Conservation (phyloP, 1,140 invertebrate genomes). For the Rhopalosiphum padi region DNA sequence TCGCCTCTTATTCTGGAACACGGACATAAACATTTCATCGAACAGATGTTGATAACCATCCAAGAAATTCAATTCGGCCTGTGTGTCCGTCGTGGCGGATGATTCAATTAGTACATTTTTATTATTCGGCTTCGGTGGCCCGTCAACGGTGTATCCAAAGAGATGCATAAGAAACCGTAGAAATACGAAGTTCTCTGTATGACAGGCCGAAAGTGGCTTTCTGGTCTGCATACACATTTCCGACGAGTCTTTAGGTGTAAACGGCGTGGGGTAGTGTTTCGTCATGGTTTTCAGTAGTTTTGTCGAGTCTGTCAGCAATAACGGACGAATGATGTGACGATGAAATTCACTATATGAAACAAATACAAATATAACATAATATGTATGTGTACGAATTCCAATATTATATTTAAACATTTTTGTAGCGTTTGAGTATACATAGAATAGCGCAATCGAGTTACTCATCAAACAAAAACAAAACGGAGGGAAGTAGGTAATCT, state of each 20-base stretch:
- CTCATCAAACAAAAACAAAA: neutral
- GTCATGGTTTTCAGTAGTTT: neutral
- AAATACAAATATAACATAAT: too few species aligned
- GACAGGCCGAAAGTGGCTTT: constrained; percentile 65
- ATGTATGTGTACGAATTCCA: too few species aligned
- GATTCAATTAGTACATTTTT: constrained; percentile 25
- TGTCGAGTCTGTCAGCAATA: neutral
- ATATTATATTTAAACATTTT: too few species aligned
- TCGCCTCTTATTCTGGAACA: constrained; percentile 55
- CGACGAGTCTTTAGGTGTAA: constrained; percentile 67
- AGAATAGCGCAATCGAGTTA: neutral
- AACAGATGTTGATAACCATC: constrained; percentile 58
- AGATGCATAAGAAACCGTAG: constrained; percentile 67
- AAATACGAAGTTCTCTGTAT: constrained; percentile 68
- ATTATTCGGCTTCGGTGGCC: neutral
- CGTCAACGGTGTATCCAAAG: constrained; percentile 67
- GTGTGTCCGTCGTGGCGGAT: neutral
- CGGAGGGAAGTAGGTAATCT: neutral
- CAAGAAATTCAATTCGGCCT: constrained; percentile 46
- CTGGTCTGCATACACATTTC: constrained; percentile 64
- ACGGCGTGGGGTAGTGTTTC: constrained; percentile 28
- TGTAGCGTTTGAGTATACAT: neutral
- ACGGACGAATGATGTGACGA: neutral
- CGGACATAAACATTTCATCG: constrained; percentile 45
- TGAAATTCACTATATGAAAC: too few species aligned